Base-by-base conservation (phyloP, 2,888 invertebrate species). In the Steromphala cineraria region DNA sequence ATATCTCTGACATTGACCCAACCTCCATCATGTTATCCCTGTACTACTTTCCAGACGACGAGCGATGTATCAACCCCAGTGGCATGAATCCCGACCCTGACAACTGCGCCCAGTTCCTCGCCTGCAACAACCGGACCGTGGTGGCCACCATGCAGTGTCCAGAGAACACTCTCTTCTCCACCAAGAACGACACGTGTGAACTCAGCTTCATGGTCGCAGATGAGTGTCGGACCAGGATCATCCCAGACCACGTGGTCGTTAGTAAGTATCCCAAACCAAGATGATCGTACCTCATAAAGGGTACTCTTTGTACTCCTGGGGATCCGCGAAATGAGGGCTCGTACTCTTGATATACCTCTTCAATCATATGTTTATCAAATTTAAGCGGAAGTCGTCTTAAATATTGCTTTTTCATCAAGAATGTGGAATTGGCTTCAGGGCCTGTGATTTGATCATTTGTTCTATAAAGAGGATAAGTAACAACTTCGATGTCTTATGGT, bases 31-130 rank as follows among this genome's bases (percentile, higher is more conserved):
- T 21, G 1, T 55, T 40, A 28, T 71, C 21, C 67, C 36, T 71
- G 10, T 74, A n/a, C 52, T 75, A 53, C 0, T 46, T 81, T 74
- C 0, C 82, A 87, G 87, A 87, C 78, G 87, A 87, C 79, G 82
- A 82, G n/a, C 78, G 87, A 31, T 87, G 87, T 79, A 55, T 85
- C 2, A 75, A 67, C 28, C 85, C 87, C 0, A 85, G 53, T 62
- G 87, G 87, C 13, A 85, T 85, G 78, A 87, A 87, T 80, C 87
- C 87, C 0, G 87, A 87, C 78, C 87, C 87, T 5, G 84, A 85
- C 56, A 87, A 87, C 80, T 87, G 87, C 71, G 87, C 87, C 75
- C 87, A 87, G 83, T 87, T 87, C 80, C 81, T 87, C 74, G 87
- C 87, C 36, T 87, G 87, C 75, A 84, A 78, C 75, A 87, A 87